Evolutionary conservation across 1,140 invertebrate genomes (phyloP).

Genomic region (Pectinophora gossypiella): DNA sequence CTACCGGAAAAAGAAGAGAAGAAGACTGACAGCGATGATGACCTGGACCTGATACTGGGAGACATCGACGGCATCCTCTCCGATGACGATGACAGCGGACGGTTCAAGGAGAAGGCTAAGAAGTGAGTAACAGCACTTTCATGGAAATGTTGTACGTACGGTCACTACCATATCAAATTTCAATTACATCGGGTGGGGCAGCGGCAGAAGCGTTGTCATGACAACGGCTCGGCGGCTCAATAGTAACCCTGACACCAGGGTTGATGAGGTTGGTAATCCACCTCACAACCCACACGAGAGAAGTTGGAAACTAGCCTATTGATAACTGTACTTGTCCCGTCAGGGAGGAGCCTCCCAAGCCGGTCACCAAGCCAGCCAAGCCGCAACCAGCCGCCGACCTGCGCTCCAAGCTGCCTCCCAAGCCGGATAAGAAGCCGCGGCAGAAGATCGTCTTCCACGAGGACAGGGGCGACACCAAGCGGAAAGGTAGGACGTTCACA

Average conservation of each 20-base stretch:
- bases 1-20: constrained; percentile 15
- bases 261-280: no score
- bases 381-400: constrained; percentile 18
- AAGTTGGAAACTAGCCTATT: no score
- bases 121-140: no score
- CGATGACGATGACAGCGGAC: constrained; percentile 51
- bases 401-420: constrained; percentile 35
- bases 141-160: no score
- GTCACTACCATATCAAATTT: no score
- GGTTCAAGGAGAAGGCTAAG: constrained; percentile 38
- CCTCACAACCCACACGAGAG: no score
- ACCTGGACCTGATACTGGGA: constrained; percentile 54
- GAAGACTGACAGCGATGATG: constrained; percentile 40
- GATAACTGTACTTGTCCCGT: no score
- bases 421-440: constrained; percentile 22
- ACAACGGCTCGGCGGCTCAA: no score
- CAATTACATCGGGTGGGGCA: no score
- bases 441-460: constrained; percentile 53
- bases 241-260: no score
- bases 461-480: constrained; percentile 16
- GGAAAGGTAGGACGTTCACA: constrained; percentile 36
- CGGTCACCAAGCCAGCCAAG: not conserved
- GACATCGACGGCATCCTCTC: constrained; percentile 62
- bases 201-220: no score
- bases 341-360: not conserved